Conservation (phyloP, 2,113 vertebrate genomes). For the Archocentrus centrarchus region DNA sequence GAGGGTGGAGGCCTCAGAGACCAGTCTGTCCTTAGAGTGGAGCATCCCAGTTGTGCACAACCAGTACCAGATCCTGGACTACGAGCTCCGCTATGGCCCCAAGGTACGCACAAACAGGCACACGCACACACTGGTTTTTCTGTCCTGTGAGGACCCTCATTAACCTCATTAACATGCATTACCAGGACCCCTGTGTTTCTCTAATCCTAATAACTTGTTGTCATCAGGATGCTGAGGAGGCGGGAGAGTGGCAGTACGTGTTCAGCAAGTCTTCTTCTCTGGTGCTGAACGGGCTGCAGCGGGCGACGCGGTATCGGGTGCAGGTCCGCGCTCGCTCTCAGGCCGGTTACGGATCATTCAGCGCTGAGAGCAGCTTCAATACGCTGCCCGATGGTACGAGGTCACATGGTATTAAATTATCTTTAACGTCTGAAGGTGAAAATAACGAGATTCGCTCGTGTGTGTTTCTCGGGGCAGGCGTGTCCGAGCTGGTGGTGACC, state of each 20-base stretch:
- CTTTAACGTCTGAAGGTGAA: not conserved
- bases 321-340: conserved; percentile 85
- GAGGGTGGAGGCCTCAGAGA: conserved; percentile 73
- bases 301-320: conserved; percentile 79
- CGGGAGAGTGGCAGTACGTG: conserved; percentile 78
- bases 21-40: conserved; percentile 82
- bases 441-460: not conserved
- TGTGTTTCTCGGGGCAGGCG: conserved; percentile 10
- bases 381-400: conserved; percentile 82
- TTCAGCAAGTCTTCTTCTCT: conserved; percentile 76
- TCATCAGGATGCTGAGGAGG: conserved; percentile 59
- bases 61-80: conserved; percentile 83
- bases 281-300: conserved; percentile 77
- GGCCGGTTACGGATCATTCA: conserved; percentile 85
- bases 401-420: rapidly evolving
- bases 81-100: conserved; percentile 86
- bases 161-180: rapidly evolving
- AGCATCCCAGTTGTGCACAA: conserved; percentile 61
- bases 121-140: not conserved
- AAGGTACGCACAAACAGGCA: conserved; percentile 73
- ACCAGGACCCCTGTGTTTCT: not conserved
- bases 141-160: not conserved
- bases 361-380: conserved; percentile 72
- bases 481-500: conserved; percentile 77
- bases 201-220: not conserved